These are phyloP conservation scores for Allacma fusca DNA, from an alignment of 2,888 invertebrate genomes.

Conservation along the genomic window DNA sequence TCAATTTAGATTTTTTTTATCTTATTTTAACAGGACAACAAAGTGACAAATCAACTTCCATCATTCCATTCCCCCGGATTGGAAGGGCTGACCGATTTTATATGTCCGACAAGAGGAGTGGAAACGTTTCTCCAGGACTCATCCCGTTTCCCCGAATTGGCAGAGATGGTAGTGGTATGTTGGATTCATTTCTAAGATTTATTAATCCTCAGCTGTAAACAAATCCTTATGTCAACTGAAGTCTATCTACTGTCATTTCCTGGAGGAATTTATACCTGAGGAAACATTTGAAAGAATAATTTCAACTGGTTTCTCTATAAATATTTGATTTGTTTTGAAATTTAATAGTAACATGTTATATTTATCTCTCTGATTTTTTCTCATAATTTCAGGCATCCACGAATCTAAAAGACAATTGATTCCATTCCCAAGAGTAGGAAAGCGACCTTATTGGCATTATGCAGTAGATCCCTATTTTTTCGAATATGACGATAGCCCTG, in stretches of 20 bases:
- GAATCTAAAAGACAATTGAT: conserved; percentile 61
- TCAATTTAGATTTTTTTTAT: no score
- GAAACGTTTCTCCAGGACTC: conserved; percentile 50
- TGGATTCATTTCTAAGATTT: neutral
- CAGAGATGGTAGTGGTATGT: conserved; percentile 46
- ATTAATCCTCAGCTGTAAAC: neutral
- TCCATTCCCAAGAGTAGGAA: conserved; percentile 61
- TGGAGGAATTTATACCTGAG: no score
- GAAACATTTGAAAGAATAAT: no score
- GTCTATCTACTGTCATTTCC: no score
- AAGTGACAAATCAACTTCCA: conserved; percentile 58
- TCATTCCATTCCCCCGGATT: conserved; percentile 61
- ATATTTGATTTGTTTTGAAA: neutral
- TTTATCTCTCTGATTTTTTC: neutral
- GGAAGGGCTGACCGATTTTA: conserved; percentile 54
- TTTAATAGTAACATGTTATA: neutral
- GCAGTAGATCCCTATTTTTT: conserved; percentile 52
- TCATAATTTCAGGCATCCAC: conserved; percentile 51
- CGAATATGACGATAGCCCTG: conserved; percentile 53
- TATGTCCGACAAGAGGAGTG: conserved; percentile 47
- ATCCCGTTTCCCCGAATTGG: conserved; percentile 60
- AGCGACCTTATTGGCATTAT: conserved; percentile 56
- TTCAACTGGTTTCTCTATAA: no score
- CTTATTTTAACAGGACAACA: conserved; percentile 50
- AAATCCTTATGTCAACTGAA: no score